Conservation (phyloP, 2,113 vertebrate species). For the Ciconia boyciana region DNA sequence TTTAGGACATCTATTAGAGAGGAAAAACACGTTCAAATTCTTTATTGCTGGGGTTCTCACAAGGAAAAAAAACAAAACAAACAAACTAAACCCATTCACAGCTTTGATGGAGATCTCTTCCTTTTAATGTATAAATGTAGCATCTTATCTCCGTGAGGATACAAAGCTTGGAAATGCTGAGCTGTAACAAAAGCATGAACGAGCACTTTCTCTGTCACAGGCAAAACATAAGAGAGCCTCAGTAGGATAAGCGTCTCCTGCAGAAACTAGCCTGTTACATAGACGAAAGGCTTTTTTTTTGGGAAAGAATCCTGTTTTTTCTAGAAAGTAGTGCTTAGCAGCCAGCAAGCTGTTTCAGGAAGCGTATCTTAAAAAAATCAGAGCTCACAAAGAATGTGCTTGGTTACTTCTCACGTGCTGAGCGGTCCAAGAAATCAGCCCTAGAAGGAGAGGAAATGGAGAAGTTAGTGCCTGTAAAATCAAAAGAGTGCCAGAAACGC, state of each 20-base stretch:
- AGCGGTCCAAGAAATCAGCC: slow-evolving; percentile 59
- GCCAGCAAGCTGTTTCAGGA: slow-evolving; percentile 53
- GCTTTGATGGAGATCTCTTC: slow-evolving; percentile 11
- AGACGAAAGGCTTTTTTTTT: neutral
- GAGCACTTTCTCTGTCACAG: slow-evolving; percentile 24
- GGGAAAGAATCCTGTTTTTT: neutral
- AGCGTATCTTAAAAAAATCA: slow-evolving; percentile 52
- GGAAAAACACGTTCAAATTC: slow-evolving; percentile 9
- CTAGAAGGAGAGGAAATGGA: slow-evolving; percentile 65
- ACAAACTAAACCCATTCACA: slow-evolving; percentile 5
- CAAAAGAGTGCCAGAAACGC: neutral
- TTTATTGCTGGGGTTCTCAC: slow-evolving; percentile 38
- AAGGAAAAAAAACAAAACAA: neutral
- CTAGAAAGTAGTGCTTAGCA: slow-evolving; percentile 38
- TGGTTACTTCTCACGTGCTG: slow-evolving; percentile 48
- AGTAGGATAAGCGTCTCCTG: slow-evolving; percentile 27
- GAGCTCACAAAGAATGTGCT: slow-evolving; percentile 12
- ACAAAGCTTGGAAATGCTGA: slow-evolving; percentile 53
- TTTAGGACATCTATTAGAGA: slow-evolving; percentile 62
- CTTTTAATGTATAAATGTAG: slow-evolving; percentile 26
- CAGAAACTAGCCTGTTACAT: slow-evolving; percentile 26
- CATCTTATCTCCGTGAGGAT: slow-evolving; percentile 12
- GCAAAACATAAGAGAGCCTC: slow-evolving; percentile 3
- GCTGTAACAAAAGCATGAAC: slow-evolving; percentile 39
- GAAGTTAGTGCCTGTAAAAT: slow-evolving; percentile 52